A percentile compares a stretch with the other conserved stretches of the same genome.
Conservation (phyloP, 2,797 vertebrate species). For the Myotis findleyi region DNA sequence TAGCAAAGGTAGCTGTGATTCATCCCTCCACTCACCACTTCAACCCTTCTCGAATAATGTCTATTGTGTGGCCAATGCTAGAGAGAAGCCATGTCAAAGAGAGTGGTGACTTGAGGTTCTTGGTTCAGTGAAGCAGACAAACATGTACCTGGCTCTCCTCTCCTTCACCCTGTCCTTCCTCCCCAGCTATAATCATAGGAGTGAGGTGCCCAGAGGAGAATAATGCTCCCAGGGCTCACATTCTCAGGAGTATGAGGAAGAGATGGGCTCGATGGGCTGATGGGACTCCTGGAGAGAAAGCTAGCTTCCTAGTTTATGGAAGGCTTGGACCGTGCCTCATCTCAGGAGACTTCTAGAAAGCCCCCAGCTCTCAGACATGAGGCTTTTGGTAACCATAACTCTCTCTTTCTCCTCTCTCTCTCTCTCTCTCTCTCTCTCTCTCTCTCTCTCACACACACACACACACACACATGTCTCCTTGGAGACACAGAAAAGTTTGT, state of each 20-base stretch:
- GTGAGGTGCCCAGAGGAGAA: background rate
- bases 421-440: too few species aligned
- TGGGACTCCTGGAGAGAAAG: background rate
- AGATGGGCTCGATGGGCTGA: accelerated
- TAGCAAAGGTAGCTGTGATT: background rate
- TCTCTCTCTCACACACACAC: background rate
- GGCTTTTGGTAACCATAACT: background rate
- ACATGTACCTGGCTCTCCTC: background rate
- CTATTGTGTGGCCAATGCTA: background rate
- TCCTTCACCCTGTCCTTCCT: background rate
- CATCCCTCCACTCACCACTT: background rate
- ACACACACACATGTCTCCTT: background rate
- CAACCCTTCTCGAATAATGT: background rate
- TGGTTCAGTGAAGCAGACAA: background rate
- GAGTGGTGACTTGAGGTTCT: background rate
- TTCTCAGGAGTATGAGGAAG: background rate
- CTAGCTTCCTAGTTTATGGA: background rate
- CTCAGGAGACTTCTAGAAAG: background rate
- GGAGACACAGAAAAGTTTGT: background rate
- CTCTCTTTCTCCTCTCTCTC: too few species aligned
- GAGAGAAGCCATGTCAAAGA: background rate
- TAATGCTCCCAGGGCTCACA: accelerated
- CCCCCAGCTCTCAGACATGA: background rate
- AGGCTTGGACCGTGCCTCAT: background rate
- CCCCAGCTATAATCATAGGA: background rate